Evolutionary conservation across 92 coral and sea anemone genomes (phyloP).

Genomic region (Umimayanthus chanpuru): DNA sequence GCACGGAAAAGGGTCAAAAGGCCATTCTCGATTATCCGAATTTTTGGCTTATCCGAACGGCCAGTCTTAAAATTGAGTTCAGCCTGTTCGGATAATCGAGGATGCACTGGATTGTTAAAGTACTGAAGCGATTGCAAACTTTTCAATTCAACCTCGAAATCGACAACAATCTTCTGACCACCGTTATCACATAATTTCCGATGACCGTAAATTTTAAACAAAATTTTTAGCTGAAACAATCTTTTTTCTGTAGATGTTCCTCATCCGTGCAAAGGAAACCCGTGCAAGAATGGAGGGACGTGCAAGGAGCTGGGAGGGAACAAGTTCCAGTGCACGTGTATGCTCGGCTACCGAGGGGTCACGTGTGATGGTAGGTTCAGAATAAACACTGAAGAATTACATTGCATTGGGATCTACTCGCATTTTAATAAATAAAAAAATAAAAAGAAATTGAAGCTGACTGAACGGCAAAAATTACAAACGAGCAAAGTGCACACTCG

Average conservation of each 20-base stretch:
- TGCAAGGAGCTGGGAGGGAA: conserved; percentile 28
- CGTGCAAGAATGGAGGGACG: conserved; percentile 49
- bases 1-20: too few species aligned
- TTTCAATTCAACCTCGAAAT: neutral
- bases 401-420: too few species aligned
- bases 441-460: too few species aligned
- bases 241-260: neutral
- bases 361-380: conserved; percentile 32
- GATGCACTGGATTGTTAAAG: too few species aligned
- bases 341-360: conserved; percentile 26
- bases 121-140: neutral
- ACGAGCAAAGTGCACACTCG: too few species aligned
- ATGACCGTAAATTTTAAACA: neutral
- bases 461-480: too few species aligned
- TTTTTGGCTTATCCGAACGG: too few species aligned
- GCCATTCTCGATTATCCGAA: too few species aligned
- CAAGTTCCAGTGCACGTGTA: conserved; percentile 34
- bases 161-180: neutral
- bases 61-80: too few species aligned
- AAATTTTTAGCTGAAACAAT: neutral
- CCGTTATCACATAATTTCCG: neutral
- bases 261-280: conserved; percentile 30
- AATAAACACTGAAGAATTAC: too few species aligned
- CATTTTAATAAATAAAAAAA: too few species aligned
- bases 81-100: too few species aligned